Percentiles rank a stretch among this genome's conserved stretches.
Evolutionary conservation across 2,888 invertebrate genomes (phyloP).

Genomic region (Leptopilina drosophilae): DNA sequence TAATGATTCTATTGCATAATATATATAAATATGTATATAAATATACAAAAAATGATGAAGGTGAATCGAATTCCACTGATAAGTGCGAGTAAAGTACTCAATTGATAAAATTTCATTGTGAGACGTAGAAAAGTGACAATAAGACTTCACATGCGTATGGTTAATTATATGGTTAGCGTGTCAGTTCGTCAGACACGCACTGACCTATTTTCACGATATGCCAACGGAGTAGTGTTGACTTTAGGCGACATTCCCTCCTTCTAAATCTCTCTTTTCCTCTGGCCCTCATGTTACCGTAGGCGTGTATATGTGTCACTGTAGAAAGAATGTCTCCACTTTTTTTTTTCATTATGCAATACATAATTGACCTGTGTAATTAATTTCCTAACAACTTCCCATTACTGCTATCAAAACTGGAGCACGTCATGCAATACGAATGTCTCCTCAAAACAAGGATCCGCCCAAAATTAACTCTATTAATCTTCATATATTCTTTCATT

Average conservation of each 20-base stretch:
- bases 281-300: no score
- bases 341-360: background rate
- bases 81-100: no score
- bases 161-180: slow-evolving; percentile 30
- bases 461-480: no score
- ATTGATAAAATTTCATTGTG: no score
- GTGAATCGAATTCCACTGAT: no score
- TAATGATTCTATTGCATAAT: slow-evolving; percentile 2
- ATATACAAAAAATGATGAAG: background rate
- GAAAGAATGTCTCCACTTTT: background rate
- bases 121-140: no score
- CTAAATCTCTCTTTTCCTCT: slow-evolving; percentile 15
- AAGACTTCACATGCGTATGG: slow-evolving; percentile 10
- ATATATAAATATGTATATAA: background rate
- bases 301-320: background rate
- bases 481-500: no score
- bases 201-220: slow-evolving; percentile 22
- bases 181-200: slow-evolving; percentile 3
- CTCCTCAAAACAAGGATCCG: no score
- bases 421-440: background rate
- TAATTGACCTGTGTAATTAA: slow-evolving; percentile 9
- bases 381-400: background rate
- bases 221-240: background rate
- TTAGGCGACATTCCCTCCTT: slow-evolving; percentile 30
- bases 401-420: background rate